Conservation (phyloP, 1,140 invertebrate genomes). For the Papilio helenus region DNA sequence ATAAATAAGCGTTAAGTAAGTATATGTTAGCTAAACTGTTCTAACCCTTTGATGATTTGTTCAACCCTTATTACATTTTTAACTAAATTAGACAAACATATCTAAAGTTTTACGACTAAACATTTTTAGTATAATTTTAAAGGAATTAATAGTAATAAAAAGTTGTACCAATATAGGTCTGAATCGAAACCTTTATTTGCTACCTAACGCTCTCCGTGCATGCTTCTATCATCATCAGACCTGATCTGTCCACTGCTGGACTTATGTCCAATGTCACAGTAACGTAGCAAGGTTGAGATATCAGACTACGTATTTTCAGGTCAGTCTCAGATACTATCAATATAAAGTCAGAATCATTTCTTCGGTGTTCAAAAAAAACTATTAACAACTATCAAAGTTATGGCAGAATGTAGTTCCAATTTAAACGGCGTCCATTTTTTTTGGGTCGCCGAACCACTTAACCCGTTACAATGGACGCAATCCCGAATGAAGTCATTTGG, state of each 20-base stretch:
- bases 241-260: too few relatives aligned
- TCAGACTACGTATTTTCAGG: neutral
- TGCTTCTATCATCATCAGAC: too few relatives aligned
- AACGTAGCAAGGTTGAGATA: neutral
- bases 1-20: conserved; percentile 74
- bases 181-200: too few relatives aligned
- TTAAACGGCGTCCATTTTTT: conserved; percentile 25
- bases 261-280: too few relatives aligned
- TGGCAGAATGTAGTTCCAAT: conserved; percentile 15
- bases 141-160: too few relatives aligned
- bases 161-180: too few relatives aligned
- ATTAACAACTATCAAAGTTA: conserved; percentile 1
- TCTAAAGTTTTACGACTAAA: too few relatives aligned
- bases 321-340: neutral
- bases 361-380: neutral
- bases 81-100: neutral
- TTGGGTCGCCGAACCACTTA: conserved; percentile 41
- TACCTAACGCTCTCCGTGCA: too few relatives aligned
- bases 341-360: neutral
- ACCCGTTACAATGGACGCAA: conserved; percentile 46
- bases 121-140: too few relatives aligned
- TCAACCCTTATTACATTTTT: neutral
- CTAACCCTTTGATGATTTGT: conserved; percentile 52
- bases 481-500: conserved; percentile 70
- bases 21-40: conserved; percentile 58